Base-by-base conservation (phyloP, 1,140 invertebrate genomes). In the Temnothorax nylanderi region DNA sequence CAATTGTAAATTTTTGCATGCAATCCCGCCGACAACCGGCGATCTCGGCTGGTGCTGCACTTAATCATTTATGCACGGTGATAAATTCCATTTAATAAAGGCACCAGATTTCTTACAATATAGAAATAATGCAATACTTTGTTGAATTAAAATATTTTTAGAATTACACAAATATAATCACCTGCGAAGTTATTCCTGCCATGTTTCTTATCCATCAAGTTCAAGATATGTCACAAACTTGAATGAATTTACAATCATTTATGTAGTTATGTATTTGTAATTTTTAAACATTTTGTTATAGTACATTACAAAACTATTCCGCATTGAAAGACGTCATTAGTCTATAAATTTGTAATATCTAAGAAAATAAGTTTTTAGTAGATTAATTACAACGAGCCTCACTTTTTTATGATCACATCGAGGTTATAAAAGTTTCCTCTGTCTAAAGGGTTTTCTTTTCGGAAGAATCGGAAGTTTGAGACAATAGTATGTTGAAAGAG, bases 1-100 rank as follows among this genome's bases (percentile, higher is more conserved):
- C 54, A 62, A 75, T 60, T 49, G 69, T 49, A 84, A 84, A 84
- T 74, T 74, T 60, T 74, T 47, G 16, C 26, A 8, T 47, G 7
- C 26, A 47, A 32, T 21, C n/a, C 18, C 13, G 18, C 16, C 10
- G 6, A 8, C 44, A 62, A n/a, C 11, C 18, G 21, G 18, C 32
- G 26, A 49, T 84, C 21, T 49, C 16, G 21, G 4, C 34, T 69
- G 47, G 18, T 26, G 54, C 3, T 56, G 21, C 6, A 11, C 3
- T 81, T 41, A 26, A 56, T 78, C n/a, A 60, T 74, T 44, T 54
- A 49, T 34, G 44, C 32, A 11, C 4, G 16, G 47, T 47, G 10
- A n/a, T 18, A n/a, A 77, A 60, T 76, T 47, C 10, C 4, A 32
- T 62, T 62, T 62, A 32, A 41, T 41, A 37, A 32, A 74, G 18